phyloP scores from a whole-genome alignment of 2,888 invertebrate genomes.

The Dromius quadrimaculatus region DNA sequence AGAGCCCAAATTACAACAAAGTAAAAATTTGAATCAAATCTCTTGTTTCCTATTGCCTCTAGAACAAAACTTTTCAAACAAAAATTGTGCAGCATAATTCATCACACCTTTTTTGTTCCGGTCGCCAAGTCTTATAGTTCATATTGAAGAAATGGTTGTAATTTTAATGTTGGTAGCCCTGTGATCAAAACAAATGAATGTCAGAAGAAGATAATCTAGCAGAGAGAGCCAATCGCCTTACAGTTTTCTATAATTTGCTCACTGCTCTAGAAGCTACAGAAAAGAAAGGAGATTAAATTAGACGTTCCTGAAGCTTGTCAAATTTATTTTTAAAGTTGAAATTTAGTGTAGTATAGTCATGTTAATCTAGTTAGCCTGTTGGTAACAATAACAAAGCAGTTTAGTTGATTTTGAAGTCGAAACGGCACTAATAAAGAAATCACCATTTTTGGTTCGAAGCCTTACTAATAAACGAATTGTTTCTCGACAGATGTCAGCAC shows the following conservation, averaged over 20 bases:
- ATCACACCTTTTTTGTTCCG: too few relatives aligned
- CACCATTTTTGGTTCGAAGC: constrained; percentile 28
- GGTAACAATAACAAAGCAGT: background rate
- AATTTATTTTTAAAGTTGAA: constrained; percentile 36
- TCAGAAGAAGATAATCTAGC: background rate
- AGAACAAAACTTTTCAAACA: too few relatives aligned
- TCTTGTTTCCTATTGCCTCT: too few relatives aligned
- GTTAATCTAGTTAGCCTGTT: too few relatives aligned
- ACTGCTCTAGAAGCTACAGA: constrained; percentile 46
- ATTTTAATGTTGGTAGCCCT: background rate
- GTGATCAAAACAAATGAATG: background rate
- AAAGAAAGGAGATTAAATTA: constrained; percentile 7
- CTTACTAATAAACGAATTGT: constrained; percentile 42
- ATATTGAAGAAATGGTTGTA: too few relatives aligned
- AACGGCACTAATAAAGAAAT: constrained; percentile 38
- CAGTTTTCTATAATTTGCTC: constrained; percentile 46
- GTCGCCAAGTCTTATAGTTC: too few relatives aligned
- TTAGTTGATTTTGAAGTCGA: constrained; percentile 11
- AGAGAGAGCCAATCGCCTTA: constrained; percentile 45
- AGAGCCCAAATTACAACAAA: too few relatives aligned
- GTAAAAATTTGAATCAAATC: too few relatives aligned
- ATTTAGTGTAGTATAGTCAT: background rate
- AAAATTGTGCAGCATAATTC: too few relatives aligned
- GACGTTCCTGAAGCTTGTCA: constrained; percentile 46
- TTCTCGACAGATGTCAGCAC: constrained; percentile 35